Conservation (phyloP, 2,888 invertebrate genomes). For the Melanotus villosus region DNA sequence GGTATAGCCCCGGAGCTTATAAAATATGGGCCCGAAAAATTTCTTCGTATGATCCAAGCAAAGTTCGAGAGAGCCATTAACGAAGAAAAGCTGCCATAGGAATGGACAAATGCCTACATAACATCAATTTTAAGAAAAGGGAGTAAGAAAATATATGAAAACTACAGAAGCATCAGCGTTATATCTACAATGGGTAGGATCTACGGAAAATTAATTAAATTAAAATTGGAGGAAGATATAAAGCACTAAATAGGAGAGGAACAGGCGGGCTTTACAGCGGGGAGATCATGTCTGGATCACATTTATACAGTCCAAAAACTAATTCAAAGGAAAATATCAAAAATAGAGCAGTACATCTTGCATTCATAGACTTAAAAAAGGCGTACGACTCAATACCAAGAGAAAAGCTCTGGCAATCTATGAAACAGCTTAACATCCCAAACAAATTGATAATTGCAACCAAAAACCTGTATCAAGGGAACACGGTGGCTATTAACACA, state of each 20-base stretch:
- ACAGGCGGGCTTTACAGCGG: background rate
- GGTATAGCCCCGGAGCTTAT: background rate
- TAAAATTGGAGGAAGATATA: background rate
- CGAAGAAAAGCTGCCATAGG: background rate
- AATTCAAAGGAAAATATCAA: background rate
- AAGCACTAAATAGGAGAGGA: background rate
- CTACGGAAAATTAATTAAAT: background rate
- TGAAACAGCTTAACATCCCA: too few species aligned
- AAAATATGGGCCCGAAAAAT: background rate
- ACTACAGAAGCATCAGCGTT: conserved; percentile 2
- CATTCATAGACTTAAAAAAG: too few species aligned
- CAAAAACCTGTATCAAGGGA: too few species aligned
- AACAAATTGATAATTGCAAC: too few species aligned
- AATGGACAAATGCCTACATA: too few species aligned
- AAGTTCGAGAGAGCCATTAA: background rate
- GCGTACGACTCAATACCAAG: too few species aligned
- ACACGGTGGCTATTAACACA: too few species aligned
- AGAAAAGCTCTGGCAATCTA: too few species aligned
- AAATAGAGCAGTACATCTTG: too few species aligned
- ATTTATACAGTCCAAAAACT: background rate
- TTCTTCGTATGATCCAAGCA: background rate
- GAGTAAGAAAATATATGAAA: background rate
- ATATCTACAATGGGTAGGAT: background rate
- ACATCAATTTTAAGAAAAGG: too few species aligned
- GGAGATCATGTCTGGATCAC: background rate